Percentiles rank a stretch among this genome's conserved stretches.
phyloP scores from a whole-genome alignment of 2,888 invertebrate genomes.

The Hypercompe scribonia region DNA sequence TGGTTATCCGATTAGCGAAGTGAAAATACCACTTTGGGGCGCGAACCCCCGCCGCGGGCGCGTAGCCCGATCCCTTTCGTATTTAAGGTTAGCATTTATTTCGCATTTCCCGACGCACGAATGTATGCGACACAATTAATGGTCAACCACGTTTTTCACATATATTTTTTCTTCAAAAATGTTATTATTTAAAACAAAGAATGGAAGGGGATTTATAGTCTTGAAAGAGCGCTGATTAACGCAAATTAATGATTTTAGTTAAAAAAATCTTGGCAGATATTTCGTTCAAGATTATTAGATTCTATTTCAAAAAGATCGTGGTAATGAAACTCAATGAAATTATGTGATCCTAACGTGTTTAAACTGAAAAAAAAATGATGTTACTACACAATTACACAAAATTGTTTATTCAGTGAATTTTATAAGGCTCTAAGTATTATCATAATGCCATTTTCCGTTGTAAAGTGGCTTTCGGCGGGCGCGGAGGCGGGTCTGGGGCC shows the following conservation, averaged over 20 bases:
- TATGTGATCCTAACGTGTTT: constrained; percentile 48
- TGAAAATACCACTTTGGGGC: constrained; percentile 88
- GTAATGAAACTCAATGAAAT: constrained; percentile 53
- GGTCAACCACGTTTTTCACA: constrained; percentile 66
- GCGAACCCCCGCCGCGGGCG: constrained; percentile 82
- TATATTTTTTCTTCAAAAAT: not conserved
- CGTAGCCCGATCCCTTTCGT: constrained; percentile 81
- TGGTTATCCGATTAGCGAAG: constrained; percentile 88
- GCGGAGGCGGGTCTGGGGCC: constrained; percentile 69
- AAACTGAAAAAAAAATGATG: constrained; percentile 59
- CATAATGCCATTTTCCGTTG: constrained; percentile 85
- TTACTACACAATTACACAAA: constrained; percentile 80
- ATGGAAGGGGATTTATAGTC: not conserved
- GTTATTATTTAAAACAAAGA: not conserved
- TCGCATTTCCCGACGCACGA: constrained; percentile 81
- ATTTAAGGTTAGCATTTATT: constrained; percentile 85
- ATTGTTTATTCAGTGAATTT: constrained; percentile 84
- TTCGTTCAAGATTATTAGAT: not conserved
- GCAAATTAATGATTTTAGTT: too few relatives aligned
- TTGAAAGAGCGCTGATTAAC: not conserved
- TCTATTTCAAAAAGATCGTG: constrained; percentile 12
- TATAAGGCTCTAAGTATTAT: constrained; percentile 84
- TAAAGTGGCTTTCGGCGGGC: constrained; percentile 83
- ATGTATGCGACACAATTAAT: constrained; percentile 74
- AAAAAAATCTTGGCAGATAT: not conserved